Conservation (phyloP, 2,888 invertebrate species). For the Biston betularia region DNA sequence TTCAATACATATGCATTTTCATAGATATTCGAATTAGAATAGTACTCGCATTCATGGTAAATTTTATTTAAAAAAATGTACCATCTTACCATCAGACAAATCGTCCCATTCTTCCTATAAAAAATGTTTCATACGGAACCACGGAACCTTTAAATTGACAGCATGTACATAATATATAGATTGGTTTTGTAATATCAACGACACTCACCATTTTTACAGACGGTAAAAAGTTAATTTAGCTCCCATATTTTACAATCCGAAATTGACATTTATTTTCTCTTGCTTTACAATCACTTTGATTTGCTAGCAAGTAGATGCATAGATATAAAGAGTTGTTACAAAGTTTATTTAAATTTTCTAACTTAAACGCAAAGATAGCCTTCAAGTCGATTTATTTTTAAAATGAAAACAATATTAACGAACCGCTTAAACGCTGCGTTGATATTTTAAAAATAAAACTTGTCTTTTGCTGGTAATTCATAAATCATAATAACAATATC, state of each 20-base stretch:
- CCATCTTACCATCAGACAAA: background rate
- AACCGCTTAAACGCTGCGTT: background rate
- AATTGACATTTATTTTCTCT: background rate
- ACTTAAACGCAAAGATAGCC: background rate
- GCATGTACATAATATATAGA: background rate
- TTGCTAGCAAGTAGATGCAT: background rate
- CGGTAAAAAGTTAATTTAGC: background rate
- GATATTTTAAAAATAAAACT: background rate
- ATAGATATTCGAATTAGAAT: too few relatives aligned
- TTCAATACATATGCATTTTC: too few relatives aligned
- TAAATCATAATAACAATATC: too few relatives aligned
- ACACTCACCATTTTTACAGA: too few relatives aligned
- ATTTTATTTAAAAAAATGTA: too few relatives aligned
- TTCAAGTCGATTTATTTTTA: background rate
- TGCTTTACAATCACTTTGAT: background rate
- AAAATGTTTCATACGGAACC: background rate
- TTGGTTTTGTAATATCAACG: background rate
- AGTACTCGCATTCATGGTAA: too few relatives aligned
- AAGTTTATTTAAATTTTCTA: background rate
- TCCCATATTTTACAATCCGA: background rate
- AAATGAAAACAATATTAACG: background rate
- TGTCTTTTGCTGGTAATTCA: background rate
- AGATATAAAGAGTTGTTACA: background rate
- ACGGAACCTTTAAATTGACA: background rate
- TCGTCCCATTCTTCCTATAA: too few relatives aligned